A percentile compares a stretch with the other conserved stretches of the same genome.
Evolutionary conservation across 2,797 vertebrate genomes (phyloP).

Genomic region (Menidia menidia): DNA sequence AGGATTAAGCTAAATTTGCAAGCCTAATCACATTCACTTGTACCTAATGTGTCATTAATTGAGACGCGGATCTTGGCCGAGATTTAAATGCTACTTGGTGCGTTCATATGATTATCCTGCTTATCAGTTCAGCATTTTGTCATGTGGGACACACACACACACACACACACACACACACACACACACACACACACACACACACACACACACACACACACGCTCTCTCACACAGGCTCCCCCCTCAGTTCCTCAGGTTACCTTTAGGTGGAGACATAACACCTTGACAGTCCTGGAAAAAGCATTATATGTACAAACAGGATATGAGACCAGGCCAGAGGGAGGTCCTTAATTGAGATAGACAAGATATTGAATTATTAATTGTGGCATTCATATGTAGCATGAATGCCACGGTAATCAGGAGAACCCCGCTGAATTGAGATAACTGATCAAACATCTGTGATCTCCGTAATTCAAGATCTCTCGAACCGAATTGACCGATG

Average conservation of each 20-base stretch:
- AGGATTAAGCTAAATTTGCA: constrained; percentile 48
- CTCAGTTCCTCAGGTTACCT: constrained; percentile 69
- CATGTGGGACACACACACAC: constrained; percentile 32
- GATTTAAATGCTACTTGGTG: constrained; percentile 68
- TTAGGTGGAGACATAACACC: constrained; percentile 83
- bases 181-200: background rate
- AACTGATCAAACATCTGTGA: constrained; percentile 51
- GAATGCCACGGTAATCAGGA: constrained; percentile 64
- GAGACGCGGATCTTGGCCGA: constrained; percentile 61
- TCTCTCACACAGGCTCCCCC: background rate
- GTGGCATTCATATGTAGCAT: constrained; percentile 48
- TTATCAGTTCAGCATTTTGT: constrained; percentile 66
- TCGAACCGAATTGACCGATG: constrained; percentile 27
- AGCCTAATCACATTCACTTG: constrained; percentile 56
- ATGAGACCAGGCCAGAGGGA: constrained; percentile 40
- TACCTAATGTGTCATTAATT: constrained; percentile 64
- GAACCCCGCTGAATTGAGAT: constrained; percentile 57
- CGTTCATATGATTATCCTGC: constrained; percentile 73
- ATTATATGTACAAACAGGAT: constrained; percentile 52
- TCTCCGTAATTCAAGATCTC: constrained; percentile 34
- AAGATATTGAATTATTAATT: constrained; percentile 69
- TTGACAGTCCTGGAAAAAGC: constrained; percentile 50
- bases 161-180: background rate
- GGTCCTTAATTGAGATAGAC: constrained; percentile 61
- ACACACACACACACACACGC: background rate